Percentiles rank a stretch among this genome's conserved stretches.
Evolutionary conservation across 2,888 invertebrate species (phyloP).

Genomic region (Apamea monoglypha): DNA sequence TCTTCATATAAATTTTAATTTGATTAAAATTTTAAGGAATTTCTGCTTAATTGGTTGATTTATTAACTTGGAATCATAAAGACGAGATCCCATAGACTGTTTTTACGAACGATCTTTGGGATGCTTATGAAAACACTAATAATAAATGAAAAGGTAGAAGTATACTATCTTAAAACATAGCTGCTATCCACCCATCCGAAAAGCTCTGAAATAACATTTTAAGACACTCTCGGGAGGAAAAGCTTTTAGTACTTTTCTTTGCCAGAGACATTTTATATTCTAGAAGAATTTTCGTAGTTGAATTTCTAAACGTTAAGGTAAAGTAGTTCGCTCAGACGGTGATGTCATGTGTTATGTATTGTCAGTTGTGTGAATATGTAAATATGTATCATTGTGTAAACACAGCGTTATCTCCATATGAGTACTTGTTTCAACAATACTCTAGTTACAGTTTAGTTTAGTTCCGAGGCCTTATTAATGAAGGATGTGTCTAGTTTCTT

Average conservation of each 20-base stretch:
- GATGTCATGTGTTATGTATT: slow-evolving; percentile 65
- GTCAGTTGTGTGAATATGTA: slow-evolving; percentile 62
- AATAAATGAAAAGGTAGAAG: slow-evolving; percentile 11
- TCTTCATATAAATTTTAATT: slow-evolving; percentile 45
- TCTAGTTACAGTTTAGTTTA: slow-evolving; percentile 38
- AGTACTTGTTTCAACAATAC: slow-evolving; percentile 43
- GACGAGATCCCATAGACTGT: background rate
- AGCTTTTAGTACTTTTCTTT: slow-evolving; percentile 47
- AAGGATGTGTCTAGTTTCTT: slow-evolving; percentile 26
- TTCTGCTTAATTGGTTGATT: slow-evolving; percentile 33
- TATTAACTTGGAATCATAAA: slow-evolving; percentile 20
- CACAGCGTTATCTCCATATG: slow-evolving; percentile 51
- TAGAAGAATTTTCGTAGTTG: slow-evolving; percentile 26
- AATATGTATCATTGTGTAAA: slow-evolving; percentile 67
- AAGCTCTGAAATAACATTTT: slow-evolving; percentile 41
- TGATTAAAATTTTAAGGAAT: slow-evolving; percentile 47
- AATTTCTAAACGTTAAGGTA: slow-evolving; percentile 38
- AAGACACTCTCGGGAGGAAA: slow-evolving; percentile 35
- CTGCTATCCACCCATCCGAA: background rate
- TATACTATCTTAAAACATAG: slow-evolving; percentile 17
- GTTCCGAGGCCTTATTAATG: slow-evolving; percentile 33
- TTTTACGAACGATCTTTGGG: background rate
- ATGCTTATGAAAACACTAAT: background rate
- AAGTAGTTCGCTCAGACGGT: slow-evolving; percentile 33
- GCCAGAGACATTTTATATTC: slow-evolving; percentile 33